These are phyloP conservation scores for Ptiloglossa arizonensis DNA, from an alignment of 1,140 invertebrate genomes.

Conservation along the genomic window DNA sequence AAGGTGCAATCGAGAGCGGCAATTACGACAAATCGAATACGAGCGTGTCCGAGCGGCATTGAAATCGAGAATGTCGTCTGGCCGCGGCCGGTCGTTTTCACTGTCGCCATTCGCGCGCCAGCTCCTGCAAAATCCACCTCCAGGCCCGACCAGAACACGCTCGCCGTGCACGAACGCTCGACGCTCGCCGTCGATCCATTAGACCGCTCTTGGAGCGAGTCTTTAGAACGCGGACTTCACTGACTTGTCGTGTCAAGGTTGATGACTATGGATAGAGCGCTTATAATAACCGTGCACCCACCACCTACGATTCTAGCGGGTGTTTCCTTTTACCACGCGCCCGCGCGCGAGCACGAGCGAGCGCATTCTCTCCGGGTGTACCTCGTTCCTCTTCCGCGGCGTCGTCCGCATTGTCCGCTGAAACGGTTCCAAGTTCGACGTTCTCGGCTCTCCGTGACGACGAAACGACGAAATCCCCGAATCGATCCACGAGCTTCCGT, in stretches of 20 bases:
- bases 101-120: slow-evolving; percentile 46
- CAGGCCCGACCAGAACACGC: slow-evolving; percentile 10
- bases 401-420: too few species aligned
- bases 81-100: slow-evolving; percentile 43
- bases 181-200: slow-evolving; percentile 24
- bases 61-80: slow-evolving; percentile 55
- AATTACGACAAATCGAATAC: slow-evolving; percentile 37
- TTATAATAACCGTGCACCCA: slow-evolving; percentile 20
- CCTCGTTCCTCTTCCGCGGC: too few species aligned
- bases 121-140: slow-evolving; percentile 26
- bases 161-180: neutral
- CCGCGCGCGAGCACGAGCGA: neutral
- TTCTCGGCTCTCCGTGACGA: too few species aligned
- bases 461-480: too few species aligned
- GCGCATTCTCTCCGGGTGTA: too few species aligned
- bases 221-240: slow-evolving; percentile 44
- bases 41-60: slow-evolving; percentile 39
- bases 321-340: neutral
- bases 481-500: neutral
- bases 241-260: slow-evolving; percentile 59
- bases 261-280: slow-evolving; percentile 22
- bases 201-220: slow-evolving; percentile 10
- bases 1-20: slow-evolving; percentile 6
- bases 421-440: too few species aligned
- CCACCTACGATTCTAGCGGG: neutral